A percentile compares a stretch with the other conserved stretches of the same genome.
phyloP scores from a whole-genome alignment of 2,888 invertebrate species.

The Strigamia crassipes region DNA sequence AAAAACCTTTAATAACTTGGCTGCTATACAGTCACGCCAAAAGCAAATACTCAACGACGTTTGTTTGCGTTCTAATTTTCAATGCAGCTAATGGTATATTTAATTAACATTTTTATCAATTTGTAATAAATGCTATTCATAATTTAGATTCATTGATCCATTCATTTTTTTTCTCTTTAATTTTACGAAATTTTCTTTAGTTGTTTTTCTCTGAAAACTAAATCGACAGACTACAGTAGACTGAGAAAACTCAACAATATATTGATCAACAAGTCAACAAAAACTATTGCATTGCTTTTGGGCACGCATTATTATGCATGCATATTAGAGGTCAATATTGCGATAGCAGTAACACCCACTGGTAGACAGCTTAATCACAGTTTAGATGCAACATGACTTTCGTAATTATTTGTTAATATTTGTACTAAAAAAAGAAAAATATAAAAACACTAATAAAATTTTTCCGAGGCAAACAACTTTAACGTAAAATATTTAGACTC shows the following conservation, averaged over 20 bases:
- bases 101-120: too few species aligned
- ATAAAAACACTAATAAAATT: not conserved
- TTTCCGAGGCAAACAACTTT: not conserved
- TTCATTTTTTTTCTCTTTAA: not conserved
- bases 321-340: slow-evolving; percentile 16
- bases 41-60: too few species aligned
- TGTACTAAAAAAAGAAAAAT: not conserved
- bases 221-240: not conserved
- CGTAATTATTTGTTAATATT: not conserved
- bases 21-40: too few species aligned
- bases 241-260: not conserved
- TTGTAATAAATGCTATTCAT: too few species aligned
- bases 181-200: not conserved
- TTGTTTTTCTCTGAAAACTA: not conserved
- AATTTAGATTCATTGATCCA: too few species aligned
- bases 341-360: not conserved
- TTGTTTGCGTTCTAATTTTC: too few species aligned
- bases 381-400: slow-evolving; percentile 3
- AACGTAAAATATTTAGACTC: slow-evolving; percentile 18
- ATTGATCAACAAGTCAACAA: slow-evolving; percentile 13
- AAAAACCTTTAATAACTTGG: too few species aligned
- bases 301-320: slow-evolving; percentile 1
- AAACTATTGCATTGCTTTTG: not conserved
- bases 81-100: too few species aligned
- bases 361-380: slow-evolving; percentile 5